Evolutionary conservation across 2,113 vertebrate species (phyloP), one percentile per base, ranked within the genome.

Genomic region (Rhineura floridana): DNA sequence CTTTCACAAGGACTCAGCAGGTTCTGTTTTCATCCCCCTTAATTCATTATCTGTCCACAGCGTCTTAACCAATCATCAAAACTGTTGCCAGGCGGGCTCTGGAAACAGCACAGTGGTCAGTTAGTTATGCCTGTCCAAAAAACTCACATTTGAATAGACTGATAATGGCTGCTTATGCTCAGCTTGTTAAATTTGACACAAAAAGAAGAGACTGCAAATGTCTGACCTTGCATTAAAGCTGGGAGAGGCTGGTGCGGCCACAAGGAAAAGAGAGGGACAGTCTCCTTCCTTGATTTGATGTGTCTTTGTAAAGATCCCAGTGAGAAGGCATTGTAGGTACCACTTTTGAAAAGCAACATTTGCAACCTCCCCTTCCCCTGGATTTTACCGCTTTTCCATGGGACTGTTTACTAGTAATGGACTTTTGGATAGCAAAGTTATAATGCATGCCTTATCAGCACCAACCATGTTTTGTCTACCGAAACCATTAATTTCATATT

Each of bases 1-100:
- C 0, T 13, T 1, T 52, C 10, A 12, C n/a, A 0, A 1, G 42
- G 2, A 23, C 19, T 1, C 76, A 13, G 28, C 0, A 19, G 9
- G n/a, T 76, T n/a, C 6, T 81, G 19, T 44, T 4, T 5, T 23
- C 62, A 30, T 7, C 30, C 4, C 17, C 33, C 28, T 52, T 70
- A 36, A 59, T 75, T 0, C 42, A 75, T 12, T 9, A 15, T 30
- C 0, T 0, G 15, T 3, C 4, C 19, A 3, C 39, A 15, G 69
- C 2, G 33, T 1, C 67, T 21, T 33, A 0, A 0, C 25, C 50
- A 44, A 0, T 2, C 21, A 15, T 21, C 19, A 48, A 42, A 21
- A 33, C 39, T 33, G 67, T 1, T 36, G 3, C 33, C 2, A 33
- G 23, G 28, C 44, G 33, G 25, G 9, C 36, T 28, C 50, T 42